These are phyloP conservation scores for Nomada ferruginata DNA, from an alignment of 2,888 invertebrate genomes.

Conservation along the genomic window DNA sequence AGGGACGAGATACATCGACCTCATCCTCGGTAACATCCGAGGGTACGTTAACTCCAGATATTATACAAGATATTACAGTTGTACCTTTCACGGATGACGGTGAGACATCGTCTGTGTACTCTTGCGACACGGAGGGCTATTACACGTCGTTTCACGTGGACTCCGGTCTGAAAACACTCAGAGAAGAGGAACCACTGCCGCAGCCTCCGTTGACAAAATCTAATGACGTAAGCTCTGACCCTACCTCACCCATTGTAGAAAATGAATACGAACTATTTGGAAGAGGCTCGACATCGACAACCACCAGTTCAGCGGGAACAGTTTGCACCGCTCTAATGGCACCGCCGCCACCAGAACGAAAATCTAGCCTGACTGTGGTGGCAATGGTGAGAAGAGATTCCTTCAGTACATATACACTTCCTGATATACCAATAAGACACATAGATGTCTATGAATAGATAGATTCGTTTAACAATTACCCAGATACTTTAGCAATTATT, in stretches of 20 bases:
- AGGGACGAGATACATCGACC: constrained; percentile 88
- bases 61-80: constrained; percentile 89
- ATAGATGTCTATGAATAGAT: too few species aligned
- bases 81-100: constrained; percentile 88
- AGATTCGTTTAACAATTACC: neutral
- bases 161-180: constrained; percentile 94
- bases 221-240: constrained; percentile 86
- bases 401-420: neutral
- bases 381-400: constrained; percentile 77
- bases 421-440: neutral
- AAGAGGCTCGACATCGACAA: constrained; percentile 95
- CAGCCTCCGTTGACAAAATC: constrained; percentile 90
- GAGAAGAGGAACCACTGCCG: constrained; percentile 90
- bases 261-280: constrained; percentile 96
- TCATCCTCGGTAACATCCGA: constrained; percentile 94
- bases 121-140: constrained; percentile 98
- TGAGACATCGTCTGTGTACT: constrained; percentile 96
- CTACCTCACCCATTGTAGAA: constrained; percentile 90
- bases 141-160: constrained; percentile 99
- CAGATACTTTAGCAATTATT: neutral
- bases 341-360: constrained; percentile 93
- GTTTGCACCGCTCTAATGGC: constrained; percentile 93
- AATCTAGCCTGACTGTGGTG: constrained; percentile 87
- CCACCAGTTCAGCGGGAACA: constrained; percentile 95
- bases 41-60: constrained; percentile 93